Evolutionary conservation across 2,888 invertebrate species (phyloP), one percentile per base, ranked within the genome.

Genomic region (Netelia melanura): DNA sequence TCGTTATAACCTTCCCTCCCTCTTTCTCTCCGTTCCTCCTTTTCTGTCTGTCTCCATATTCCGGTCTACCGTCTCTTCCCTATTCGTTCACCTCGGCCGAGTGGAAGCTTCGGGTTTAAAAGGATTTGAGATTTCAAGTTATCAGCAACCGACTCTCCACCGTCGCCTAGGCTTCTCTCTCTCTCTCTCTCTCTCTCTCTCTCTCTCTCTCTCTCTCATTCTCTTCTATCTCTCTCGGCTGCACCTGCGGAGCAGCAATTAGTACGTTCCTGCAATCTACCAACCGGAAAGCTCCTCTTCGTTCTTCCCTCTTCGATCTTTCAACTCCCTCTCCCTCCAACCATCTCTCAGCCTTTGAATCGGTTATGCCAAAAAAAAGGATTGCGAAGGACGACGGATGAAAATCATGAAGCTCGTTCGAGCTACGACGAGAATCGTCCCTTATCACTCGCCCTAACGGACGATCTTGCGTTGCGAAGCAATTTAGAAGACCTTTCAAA

Each of bases 111-210:
- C 71, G 75, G 67, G 75, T 75, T 82, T 82, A 82, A 85, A 85
- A 82, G 85, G 82, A 85, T 84, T 85, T 85, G 67, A 85, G 75
- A 79, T 76, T 74, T 77, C 80, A 75, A 82, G 82, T 78, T 85
- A 75, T 83, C 83, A 86, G 78, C 74, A 56, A 70, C 68, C 72
- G 52, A 30, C 38, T 65, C 67, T 82, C 61, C 43, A 2, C 56
- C 44, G 21, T 56, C 65, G 21, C 43, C 48, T 17, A n/a, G 38
- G 56, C 62, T 72, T 8, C 61, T 68, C 61, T 64, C 21, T 21
- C 8, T 44, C 71, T 17, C 54, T 68, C 61, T 61, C n/a, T 30
- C 65, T 21, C n/a, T 6, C 23, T 71, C 58, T 67, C 17, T 17
- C 9, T 54, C 65, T 21, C 52, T 67, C 17, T 17, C 9, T 54